Percentiles rank a stretch among this genome's conserved stretches.
Evolutionary conservation across 2,888 invertebrate genomes (phyloP).

Genomic region (Uloborus plumipes): DNA sequence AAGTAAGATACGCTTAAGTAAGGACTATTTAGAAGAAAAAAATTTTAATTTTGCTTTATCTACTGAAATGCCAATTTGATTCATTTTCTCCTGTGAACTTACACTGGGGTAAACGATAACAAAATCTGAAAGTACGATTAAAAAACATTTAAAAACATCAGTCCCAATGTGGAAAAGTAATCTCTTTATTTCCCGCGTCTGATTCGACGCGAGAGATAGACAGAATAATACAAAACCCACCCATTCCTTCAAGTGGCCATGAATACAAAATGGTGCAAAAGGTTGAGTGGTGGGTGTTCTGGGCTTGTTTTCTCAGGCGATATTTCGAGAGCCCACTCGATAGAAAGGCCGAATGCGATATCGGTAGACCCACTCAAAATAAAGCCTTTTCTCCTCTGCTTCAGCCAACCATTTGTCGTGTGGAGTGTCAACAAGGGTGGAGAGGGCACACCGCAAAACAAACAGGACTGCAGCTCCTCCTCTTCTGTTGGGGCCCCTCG

Average conservation of each 20-base stretch:
- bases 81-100: too few species aligned
- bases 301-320: conserved; percentile 49
- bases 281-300: too few species aligned
- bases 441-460: conserved; percentile 36
- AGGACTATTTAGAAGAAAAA: too few species aligned
- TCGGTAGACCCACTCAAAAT: too few species aligned
- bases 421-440: conserved; percentile 45
- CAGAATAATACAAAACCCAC: too few species aligned
- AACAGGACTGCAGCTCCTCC: conserved; percentile 22
- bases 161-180: background rate
- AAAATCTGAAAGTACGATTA: background rate
- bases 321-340: conserved; percentile 32
- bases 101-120: too few species aligned
- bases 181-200: too few species aligned
- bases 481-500: background rate
- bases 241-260: conserved; percentile 1
- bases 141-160: conserved; percentile 10
- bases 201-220: too few species aligned
- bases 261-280: conserved; percentile 32
- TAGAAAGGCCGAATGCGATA: conserved; percentile 4
- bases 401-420: background rate
- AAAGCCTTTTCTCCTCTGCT: background rate
- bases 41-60: too few species aligned
- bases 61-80: too few species aligned
- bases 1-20: too few species aligned